A percentile compares a stretch with the other conserved stretches of the same genome.
Evolutionary conservation across 2,888 invertebrate genomes (phyloP).

Genomic region (Rhamphomyia laevipes): DNA sequence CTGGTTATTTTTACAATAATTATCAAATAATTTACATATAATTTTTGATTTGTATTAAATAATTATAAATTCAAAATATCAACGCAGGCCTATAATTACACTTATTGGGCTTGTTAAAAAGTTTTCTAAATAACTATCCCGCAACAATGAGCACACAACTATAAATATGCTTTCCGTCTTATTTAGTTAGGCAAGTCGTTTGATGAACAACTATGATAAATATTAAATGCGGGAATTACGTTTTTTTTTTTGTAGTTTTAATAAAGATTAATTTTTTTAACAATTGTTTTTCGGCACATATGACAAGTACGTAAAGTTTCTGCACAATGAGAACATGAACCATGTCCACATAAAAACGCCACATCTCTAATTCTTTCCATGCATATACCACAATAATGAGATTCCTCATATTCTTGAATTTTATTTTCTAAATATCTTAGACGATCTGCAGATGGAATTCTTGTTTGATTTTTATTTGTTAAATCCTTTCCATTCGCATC

Average conservation of each 20-base stretch:
- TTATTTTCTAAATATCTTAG: constrained; percentile 58
- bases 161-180: too few species aligned
- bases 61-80: too few species aligned
- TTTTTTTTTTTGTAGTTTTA: constrained; percentile 13
- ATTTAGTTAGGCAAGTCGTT: too few species aligned
- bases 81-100: too few species aligned
- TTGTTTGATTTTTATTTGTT: constrained; percentile 34
- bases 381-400: constrained; percentile 75
- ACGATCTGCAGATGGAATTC: constrained; percentile 54
- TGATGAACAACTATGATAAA: too few species aligned
- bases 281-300: constrained; percentile 47
- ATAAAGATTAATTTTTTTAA: constrained; percentile 37
- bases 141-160: too few species aligned
- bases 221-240: too few species aligned
- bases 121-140: too few species aligned
- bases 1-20: too few species aligned
- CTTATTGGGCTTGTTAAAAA: too few species aligned
- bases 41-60: too few species aligned
- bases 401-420: constrained; percentile 77
- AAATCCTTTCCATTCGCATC: constrained; percentile 42
- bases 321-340: constrained; percentile 71
- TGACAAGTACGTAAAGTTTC: constrained; percentile 72
- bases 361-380: constrained; percentile 75
- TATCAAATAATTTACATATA: too few species aligned
- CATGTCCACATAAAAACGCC: constrained; percentile 81